Evolutionary conservation across 2,888 invertebrate species (phyloP).

Genomic region (Epirrita christyi): DNA sequence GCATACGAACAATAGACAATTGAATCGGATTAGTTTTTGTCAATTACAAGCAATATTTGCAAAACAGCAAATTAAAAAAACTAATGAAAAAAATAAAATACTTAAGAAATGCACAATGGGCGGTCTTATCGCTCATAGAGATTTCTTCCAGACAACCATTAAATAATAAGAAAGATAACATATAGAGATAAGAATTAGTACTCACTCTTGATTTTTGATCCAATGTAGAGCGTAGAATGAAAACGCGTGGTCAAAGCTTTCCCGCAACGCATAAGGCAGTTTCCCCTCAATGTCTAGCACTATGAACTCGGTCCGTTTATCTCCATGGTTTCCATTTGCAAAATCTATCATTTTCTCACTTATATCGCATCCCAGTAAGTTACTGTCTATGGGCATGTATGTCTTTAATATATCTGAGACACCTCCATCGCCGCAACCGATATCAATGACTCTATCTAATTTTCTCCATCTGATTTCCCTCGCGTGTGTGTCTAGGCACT

Average conservation of each 20-base stretch:
- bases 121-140: no score
- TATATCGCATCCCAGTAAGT: slow-evolving; percentile 87
- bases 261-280: slow-evolving; percentile 74
- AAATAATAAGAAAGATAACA: no score
- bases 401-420: slow-evolving; percentile 86
- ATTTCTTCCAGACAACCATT: no score
- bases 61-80: no score
- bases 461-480: slow-evolving; percentile 83
- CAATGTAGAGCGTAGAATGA: slow-evolving; percentile 93
- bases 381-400: slow-evolving; percentile 79
- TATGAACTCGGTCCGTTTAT: slow-evolving; percentile 75
- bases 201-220: slow-evolving; percentile 90
- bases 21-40: no score
- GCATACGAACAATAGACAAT: no score
- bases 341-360: slow-evolving; percentile 89
- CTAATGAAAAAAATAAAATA: no score
- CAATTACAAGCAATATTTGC: no score
- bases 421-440: slow-evolving; percentile 91
- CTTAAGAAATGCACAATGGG: no score
- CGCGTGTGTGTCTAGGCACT: slow-evolving; percentile 87
- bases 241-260: slow-evolving; percentile 87
- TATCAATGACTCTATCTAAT: slow-evolving; percentile 84
- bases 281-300: slow-evolving; percentile 84
- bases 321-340: slow-evolving; percentile 82
- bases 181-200: no score